phyloP scores from a whole-genome alignment of 2,888 invertebrate genomes.

The Pyralis farinalis region DNA sequence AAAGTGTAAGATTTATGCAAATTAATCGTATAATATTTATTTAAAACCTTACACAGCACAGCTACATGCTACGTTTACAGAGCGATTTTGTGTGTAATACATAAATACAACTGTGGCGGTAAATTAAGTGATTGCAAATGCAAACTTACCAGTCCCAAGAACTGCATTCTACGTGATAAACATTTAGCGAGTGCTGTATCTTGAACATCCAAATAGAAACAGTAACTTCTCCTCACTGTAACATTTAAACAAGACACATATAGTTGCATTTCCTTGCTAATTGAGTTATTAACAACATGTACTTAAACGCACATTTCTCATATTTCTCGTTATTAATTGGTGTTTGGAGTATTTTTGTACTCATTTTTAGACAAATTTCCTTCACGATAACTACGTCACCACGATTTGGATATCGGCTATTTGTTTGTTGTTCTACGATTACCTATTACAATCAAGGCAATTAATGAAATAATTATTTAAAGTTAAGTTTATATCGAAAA shows the following conservation, averaged over 20 bases:
- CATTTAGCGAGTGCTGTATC: conserved; percentile 84
- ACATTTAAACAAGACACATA: conserved; percentile 25
- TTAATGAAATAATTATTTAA: conserved; percentile 39
- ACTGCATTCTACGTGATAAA: conserved; percentile 85
- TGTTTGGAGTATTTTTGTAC: conserved; percentile 67
- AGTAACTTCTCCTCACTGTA: conserved; percentile 83
- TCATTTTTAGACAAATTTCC: conserved; percentile 18
- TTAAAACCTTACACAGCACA: conserved; percentile 44
- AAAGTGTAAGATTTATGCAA: conserved; percentile 22
- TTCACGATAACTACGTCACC: conserved; percentile 16
- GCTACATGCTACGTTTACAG: conserved; percentile 25
- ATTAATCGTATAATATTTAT: conserved; percentile 27
- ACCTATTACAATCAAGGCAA: conserved; percentile 13
- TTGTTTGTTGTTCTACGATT: conserved; percentile 11
- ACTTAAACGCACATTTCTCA: conserved; percentile 58
- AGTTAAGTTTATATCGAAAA: conserved; percentile 33
- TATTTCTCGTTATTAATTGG: conserved; percentile 71
- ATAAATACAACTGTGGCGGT: conserved; percentile 44
- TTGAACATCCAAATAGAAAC: conserved; percentile 89
- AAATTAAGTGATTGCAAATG: conserved; percentile 27
- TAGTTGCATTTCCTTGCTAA: neutral
- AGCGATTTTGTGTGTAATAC: neutral
- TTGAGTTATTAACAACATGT: conserved; percentile 4
- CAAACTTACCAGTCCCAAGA: conserved; percentile 86
- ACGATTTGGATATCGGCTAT: conserved; percentile 12